Evolutionary conservation across 2,113 vertebrate species (phyloP).

Genomic region (Carassius carassius): DNA sequence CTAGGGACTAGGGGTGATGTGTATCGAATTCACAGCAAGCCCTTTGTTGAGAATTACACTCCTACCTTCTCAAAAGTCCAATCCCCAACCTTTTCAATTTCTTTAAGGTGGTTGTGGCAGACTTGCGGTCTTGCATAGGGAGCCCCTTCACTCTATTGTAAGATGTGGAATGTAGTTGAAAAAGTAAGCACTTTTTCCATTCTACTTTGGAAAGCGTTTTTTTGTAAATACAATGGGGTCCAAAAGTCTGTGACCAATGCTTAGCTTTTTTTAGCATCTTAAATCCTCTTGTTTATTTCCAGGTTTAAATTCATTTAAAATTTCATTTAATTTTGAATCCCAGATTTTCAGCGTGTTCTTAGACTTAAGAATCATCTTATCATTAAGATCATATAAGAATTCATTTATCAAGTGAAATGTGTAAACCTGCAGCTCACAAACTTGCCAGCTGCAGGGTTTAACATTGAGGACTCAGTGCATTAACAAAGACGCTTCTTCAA

Average conservation of each 20-base stretch:
- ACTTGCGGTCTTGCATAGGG: conserved; percentile 29
- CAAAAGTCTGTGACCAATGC: neutral
- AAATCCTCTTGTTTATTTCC: neutral
- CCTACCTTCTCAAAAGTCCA: conserved; percentile 54
- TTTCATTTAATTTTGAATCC: neutral
- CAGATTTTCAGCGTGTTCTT: neutral
- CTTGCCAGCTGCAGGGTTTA: conserved; percentile 11
- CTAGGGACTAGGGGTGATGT: conserved; percentile 52
- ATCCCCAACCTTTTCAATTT: conserved; percentile 57
- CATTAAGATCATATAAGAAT: too few species aligned
- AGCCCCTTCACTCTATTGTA: conserved; percentile 20
- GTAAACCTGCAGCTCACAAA: neutral
- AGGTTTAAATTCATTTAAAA: neutral
- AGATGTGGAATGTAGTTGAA: neutral
- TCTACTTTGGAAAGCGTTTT: neutral
- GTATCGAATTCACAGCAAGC: conserved; percentile 60
- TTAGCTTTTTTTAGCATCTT: neutral
- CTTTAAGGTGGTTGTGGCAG: conserved; percentile 42
- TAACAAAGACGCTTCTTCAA: neutral
- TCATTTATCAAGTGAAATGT: conserved; percentile 19
- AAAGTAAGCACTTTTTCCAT: conserved; percentile 29
- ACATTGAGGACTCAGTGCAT: neutral
- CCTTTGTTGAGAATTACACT: conserved; percentile 60
- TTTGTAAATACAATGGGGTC: neutral
- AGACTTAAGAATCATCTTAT: conserved; percentile 31